Percentiles rank a stretch among this genome's conserved stretches.
These are phyloP conservation scores for Marisa cornuarietis DNA, from an alignment of 1,140 invertebrate species.

Conservation along the genomic window DNA sequence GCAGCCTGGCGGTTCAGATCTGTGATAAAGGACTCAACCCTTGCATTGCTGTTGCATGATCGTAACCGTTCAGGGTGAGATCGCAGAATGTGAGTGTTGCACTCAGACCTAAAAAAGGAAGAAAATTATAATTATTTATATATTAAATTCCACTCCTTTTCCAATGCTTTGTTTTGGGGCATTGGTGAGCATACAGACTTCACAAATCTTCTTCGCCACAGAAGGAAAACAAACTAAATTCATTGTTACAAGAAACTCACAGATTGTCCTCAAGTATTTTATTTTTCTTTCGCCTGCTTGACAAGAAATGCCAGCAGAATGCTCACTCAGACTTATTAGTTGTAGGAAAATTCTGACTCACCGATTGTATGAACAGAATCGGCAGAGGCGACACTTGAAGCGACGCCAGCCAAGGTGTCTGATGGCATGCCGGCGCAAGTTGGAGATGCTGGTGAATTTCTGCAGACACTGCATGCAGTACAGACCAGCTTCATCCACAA, in stretches of 20 bases:
- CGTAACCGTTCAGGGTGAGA: slow-evolving; percentile 46
- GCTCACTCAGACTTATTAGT: no score
- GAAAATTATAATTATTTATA: not conserved
- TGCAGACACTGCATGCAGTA: slow-evolving; percentile 63
- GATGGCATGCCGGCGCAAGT: slow-evolving; percentile 64
- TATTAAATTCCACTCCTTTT: no score
- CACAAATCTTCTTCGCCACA: no score
- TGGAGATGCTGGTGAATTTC: slow-evolving; percentile 57
- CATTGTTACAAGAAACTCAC: no score
- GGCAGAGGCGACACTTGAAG: slow-evolving; percentile 64
- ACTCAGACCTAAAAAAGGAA: slow-evolving; percentile 49
- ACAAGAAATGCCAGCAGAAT: no score
- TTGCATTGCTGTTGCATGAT: not conserved
- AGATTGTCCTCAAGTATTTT: no score
- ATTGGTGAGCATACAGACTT: no score
- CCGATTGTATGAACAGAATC: slow-evolving; percentile 60
- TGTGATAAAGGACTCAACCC: slow-evolving; percentile 40
- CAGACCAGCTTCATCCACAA: slow-evolving; percentile 54
- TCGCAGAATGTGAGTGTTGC: slow-evolving; percentile 55
- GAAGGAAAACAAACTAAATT: no score
- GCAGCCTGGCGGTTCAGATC: slow-evolving; percentile 51
- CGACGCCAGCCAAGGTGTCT: slow-evolving; percentile 66
- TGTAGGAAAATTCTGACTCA: not conserved
- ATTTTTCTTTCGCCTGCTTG: no score
- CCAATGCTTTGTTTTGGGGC: no score